Conservation (phyloP, 2,113 vertebrate genomes). For the Melanocharis versteri region DNA sequence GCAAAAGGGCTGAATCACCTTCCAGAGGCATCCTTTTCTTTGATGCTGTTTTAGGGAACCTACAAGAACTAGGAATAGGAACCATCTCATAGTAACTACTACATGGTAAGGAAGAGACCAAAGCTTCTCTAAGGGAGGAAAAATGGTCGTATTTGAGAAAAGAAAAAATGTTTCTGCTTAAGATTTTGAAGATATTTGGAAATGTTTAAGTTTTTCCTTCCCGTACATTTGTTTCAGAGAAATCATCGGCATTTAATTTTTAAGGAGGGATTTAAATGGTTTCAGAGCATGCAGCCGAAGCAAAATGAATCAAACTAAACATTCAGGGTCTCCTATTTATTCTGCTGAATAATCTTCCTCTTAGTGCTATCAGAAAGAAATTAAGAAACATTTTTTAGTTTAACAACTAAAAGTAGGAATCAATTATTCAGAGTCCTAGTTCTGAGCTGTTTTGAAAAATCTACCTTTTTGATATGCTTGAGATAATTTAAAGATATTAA, state of each 20-base stretch:
- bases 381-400: slow-evolving; percentile 1
- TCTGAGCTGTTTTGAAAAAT: slow-evolving; percentile 34
- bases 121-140: neutral
- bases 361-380: slow-evolving; percentile 20
- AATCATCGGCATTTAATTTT: neutral
- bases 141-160: neutral
- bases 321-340: neutral
- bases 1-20: neutral
- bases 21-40: neutral
- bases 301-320: slow-evolving; percentile 13
- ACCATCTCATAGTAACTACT: neutral
- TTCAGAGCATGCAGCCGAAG: neutral
- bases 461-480: slow-evolving; percentile 7
- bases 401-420: neutral
- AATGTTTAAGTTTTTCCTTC: neutral
- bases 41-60: neutral
- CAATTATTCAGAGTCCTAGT: slow-evolving; percentile 27
- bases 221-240: neutral
- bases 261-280: slow-evolving; percentile 4
- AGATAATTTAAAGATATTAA: slow-evolving; percentile 25
- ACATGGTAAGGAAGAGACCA: neutral
- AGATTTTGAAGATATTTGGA: neutral
- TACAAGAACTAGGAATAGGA: neutral
- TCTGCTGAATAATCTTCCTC: slow-evolving; percentile 20
- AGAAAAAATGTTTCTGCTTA: neutral